Evolutionary conservation across 1,140 invertebrate species (phyloP), one percentile per base, ranked within the genome.

Genomic region (Zaprionus ghesquierei): DNA sequence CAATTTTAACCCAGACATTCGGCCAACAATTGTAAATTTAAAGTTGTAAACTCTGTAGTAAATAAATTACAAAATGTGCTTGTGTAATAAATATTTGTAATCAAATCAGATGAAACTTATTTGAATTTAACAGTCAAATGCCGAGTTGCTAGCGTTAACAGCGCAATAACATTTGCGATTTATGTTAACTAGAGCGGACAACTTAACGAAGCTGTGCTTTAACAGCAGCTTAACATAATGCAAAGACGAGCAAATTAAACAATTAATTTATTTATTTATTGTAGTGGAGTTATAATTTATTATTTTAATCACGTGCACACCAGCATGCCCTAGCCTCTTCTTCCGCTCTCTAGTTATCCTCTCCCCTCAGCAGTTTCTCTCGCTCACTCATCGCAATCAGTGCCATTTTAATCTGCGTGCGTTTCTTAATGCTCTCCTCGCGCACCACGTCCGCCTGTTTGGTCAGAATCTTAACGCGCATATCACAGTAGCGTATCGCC

Each of bases 371-470:
- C 12, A 89, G 61, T 20, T 92, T 89, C 73, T 94, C 93, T 38
- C 95, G 87, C 74, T 96, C 94, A 51, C 92, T 92, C 18, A 96
- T 94, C 8, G 94, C 93, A 77, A 95, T 92, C 12, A 96, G 92
- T 66, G 96, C 94, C 70, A 97, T 90, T 73, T 97, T 97, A 62
- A 98, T 97, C 80, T 97, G 94, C 8, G 96, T 95, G 76, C 96
- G 96, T 0, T 95, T 95, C 75, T 94, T 93, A 1, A 95, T 93
- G 65, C 95, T 94, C 77, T 96, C 94, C 50, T 94, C 93, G 5
- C 94, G 93, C 13, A 96, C 87, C 76, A 94, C 93, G 20, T 93
- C 93, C 8, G 94, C 93, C 80, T 95, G 93, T n/a, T 91, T 92
- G 64, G 95, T 94, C 10, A 96, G 92, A 0, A 94, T 92, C 70